Evolutionary conservation across 2,797 vertebrate species (phyloP).

Genomic region (Petrocephalus sullivani): DNA sequence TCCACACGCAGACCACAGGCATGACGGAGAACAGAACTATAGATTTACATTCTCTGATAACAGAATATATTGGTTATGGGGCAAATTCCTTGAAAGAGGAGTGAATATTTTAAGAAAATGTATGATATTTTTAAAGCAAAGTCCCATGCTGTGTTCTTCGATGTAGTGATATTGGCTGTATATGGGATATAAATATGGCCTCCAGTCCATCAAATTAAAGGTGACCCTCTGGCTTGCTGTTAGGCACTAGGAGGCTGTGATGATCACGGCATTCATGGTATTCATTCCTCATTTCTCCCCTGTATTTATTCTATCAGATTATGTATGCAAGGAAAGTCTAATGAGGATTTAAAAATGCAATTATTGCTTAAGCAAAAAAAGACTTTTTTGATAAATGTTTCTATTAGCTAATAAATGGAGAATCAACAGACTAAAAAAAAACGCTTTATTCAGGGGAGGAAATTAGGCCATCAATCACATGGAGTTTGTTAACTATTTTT

Average conservation of each 20-base stretch:
- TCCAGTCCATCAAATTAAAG: slow-evolving; percentile 14
- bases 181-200: slow-evolving; percentile 27
- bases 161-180: slow-evolving; percentile 14
- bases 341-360: slow-evolving; percentile 90
- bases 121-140: background rate
- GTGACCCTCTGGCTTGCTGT: slow-evolving; percentile 46
- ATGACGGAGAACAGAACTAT: background rate
- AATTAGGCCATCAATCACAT: slow-evolving; percentile 98
- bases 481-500: slow-evolving; percentile 87
- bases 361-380: slow-evolving; percentile 83
- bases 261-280: slow-evolving; percentile 57
- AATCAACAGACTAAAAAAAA: slow-evolving; percentile 97
- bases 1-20: background rate
- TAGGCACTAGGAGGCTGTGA: slow-evolving; percentile 51
- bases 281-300: slow-evolving; percentile 66
- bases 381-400: slow-evolving; percentile 93
- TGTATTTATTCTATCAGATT: slow-evolving; percentile 84
- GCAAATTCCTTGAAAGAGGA: background rate
- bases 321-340: slow-evolving; percentile 75
- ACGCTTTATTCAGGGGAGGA: slow-evolving; percentile 86
- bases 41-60: background rate
- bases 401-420: slow-evolving; percentile 94
- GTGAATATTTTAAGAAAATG: background rate
- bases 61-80: background rate
- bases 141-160: background rate